Base-by-base conservation (phyloP, 1,140 invertebrate species). In the Ips nitidus region DNA sequence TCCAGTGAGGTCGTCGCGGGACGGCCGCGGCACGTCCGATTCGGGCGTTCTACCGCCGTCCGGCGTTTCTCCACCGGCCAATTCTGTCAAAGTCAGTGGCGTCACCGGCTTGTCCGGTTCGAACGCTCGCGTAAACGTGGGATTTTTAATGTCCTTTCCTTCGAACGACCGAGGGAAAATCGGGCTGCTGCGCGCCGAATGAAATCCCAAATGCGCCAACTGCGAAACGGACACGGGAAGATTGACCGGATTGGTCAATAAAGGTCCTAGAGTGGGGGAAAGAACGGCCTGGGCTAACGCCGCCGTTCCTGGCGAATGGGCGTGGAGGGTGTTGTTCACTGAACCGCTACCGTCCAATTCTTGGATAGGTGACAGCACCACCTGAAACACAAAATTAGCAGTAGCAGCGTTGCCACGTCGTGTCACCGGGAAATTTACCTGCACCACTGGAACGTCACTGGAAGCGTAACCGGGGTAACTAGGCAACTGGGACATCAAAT, bases 311-410 rank as follows among this genome's bases (percentile, higher is more conserved):
- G 87, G 84, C 71, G 88, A 87, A 0, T 88, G 87, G 1, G 87
- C 85, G 71, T 88, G 86, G 22, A 91, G 83, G 8, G 88, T 90
- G 73, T 87, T 88, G 78, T 89, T 88, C 41, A 87, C 86, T 7
- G 87, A 88, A 41, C 84, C 83, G 4, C 73, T 78, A 45, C 88
- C 86, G 71, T 93, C 91, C 73, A 86, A 81, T 80, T 90, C 91
- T 80, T 91, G 84, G 66, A 93, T 94, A 1, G 91, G 90, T 2
- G 91, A 92, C 37, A 93, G 80, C 1, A 92, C 87, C 22, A 92
- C 90, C 75, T 91, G 88, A 2, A 91, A 84, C 1, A 91, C 86
- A 1, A 89, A 87, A n/a, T 39, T 22, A 22, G 22, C 22, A 52
- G 22, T 47, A 58, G 6, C 6, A 40, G 4, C 3, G 22, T 38